Conservation (phyloP, 2,888 invertebrate species). For the Sminthurinus aureus region DNA sequence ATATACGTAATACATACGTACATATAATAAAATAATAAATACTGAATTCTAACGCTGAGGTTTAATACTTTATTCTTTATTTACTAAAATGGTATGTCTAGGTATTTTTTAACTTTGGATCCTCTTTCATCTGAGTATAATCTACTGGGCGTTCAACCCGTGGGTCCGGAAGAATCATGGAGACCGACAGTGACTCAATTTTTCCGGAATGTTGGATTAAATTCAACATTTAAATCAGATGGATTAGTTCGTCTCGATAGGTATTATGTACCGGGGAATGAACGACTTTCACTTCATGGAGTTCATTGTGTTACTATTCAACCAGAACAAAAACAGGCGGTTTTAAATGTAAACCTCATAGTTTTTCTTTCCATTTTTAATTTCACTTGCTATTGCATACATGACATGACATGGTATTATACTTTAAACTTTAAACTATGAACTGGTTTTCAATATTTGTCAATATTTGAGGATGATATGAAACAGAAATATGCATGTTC, state of each 20-base stretch:
- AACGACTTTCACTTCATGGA: constrained; percentile 49
- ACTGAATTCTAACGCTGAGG: no score
- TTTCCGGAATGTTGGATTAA: constrained; percentile 41
- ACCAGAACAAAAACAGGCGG: constrained; percentile 33
- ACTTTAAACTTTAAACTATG: not conserved
- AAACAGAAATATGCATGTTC: no score
- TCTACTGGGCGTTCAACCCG: constrained; percentile 37
- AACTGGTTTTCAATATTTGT: not conserved
- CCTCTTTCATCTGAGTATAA: constrained; percentile 23
- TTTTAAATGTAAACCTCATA: constrained; percentile 24
- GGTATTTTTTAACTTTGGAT: constrained; percentile 37
- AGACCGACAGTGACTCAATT: constrained; percentile 45
- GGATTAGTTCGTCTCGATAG: constrained; percentile 52
- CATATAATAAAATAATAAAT: no score
- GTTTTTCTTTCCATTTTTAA: not conserved
- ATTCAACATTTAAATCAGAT: constrained; percentile 31
- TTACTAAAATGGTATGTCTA: constrained; percentile 3
- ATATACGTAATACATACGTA: no score
- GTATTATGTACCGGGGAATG: constrained; percentile 50
- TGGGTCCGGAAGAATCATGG: constrained; percentile 44
- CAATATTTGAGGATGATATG: no score
- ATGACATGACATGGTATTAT: no score
- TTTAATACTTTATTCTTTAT: not conserved
- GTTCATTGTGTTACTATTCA: constrained; percentile 44
- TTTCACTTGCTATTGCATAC: not conserved